phyloP scores from a whole-genome alignment of 2,888 invertebrate species.

The Drosophila differens region DNA sequence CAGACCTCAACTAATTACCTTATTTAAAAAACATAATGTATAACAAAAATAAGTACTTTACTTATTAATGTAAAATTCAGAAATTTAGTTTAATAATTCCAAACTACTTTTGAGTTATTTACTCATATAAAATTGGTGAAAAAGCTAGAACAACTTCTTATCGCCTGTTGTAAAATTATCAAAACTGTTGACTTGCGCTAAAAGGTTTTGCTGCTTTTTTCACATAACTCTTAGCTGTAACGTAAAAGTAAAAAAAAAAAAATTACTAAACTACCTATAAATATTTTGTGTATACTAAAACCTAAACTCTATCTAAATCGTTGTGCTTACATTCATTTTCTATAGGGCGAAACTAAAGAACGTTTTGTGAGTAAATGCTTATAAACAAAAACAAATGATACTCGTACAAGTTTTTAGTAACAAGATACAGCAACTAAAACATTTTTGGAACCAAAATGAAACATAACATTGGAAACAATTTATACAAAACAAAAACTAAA shows the following conservation, averaged over 20 bases:
- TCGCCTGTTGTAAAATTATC: constrained; percentile 2
- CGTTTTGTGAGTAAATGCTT: constrained; percentile 86
- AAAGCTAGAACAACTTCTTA: constrained; percentile 17
- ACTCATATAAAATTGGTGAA: neutral
- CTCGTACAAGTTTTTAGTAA: constrained; percentile 44
- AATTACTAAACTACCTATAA: constrained; percentile 25
- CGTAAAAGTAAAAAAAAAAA: constrained; percentile 41
- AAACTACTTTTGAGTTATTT: neutral
- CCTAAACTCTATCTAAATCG: constrained; percentile 77
- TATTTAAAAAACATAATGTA: neutral
- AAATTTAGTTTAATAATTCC: neutral
- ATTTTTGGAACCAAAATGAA: constrained; percentile 43
- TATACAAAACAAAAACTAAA: constrained; percentile 4
- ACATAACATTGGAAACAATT: neutral
- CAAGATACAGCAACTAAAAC: constrained; percentile 51
- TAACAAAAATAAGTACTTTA: neutral
- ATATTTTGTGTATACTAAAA: constrained; percentile 71
- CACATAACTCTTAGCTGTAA: constrained; percentile 29
- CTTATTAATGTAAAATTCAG: neutral
- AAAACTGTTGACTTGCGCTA: constrained; percentile 11
- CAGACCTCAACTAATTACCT: neutral
- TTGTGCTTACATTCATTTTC: constrained; percentile 85
- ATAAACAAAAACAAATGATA: constrained; percentile 67
- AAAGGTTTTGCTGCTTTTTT: constrained; percentile 13
- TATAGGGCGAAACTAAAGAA: constrained; percentile 86